Evolutionary conservation across 2,797 vertebrate species (phyloP).

Genomic region (Anas flavirostris): DNA sequence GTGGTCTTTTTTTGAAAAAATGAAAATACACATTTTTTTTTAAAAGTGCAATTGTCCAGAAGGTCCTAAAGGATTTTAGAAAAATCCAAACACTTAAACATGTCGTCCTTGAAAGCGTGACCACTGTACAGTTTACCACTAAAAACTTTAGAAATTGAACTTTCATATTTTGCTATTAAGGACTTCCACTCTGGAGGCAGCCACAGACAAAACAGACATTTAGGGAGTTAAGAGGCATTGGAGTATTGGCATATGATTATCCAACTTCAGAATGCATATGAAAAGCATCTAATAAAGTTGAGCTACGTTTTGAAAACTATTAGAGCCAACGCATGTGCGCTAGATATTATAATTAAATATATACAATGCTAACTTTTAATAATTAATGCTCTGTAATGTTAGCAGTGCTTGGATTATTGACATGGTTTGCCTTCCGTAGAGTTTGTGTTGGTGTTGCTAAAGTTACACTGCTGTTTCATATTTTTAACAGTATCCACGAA

Average conservation of each 20-base stretch:
- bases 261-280: too few relatives aligned
- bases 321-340: conserved; percentile 3
- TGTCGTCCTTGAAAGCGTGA: background rate
- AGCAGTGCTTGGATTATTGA: background rate
- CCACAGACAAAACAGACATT: background rate
- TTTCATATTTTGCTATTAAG: background rate
- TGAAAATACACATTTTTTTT: background rate
- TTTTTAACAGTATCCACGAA: background rate
- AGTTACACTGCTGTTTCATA: background rate
- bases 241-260: too few relatives aligned
- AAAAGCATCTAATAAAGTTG: background rate
- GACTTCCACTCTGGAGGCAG: background rate
- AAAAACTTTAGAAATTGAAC: background rate
- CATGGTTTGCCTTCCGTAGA: background rate
- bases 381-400: background rate
- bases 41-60: rapidly evolving
- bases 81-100: background rate
- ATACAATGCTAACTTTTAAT: background rate
- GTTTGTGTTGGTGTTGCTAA: background rate
- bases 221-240: background rate
- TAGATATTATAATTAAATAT: background rate
- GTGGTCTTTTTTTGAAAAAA: background rate
- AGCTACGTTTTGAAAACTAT: background rate
- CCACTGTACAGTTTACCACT: background rate
- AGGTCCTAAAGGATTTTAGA: background rate